These are phyloP conservation scores for Lycopodina hypogea DNA, from an alignment of 37 sponge, comb jelly and placozoan species.

Conservation along the genomic window DNA sequence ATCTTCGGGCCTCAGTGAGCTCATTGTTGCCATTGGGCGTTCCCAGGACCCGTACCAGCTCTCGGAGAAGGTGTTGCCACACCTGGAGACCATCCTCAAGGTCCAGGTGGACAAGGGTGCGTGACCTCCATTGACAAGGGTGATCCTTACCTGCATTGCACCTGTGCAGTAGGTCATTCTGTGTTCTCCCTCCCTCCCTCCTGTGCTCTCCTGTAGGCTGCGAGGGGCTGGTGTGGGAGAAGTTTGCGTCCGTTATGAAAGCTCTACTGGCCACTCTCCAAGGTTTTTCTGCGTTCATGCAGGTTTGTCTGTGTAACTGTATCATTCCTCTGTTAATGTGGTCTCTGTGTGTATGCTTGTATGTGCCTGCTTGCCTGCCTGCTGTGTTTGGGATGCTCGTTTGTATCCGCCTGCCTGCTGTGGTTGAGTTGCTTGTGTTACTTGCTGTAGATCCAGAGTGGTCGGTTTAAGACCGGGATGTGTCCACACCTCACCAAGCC, in stretches of 20 bases:
- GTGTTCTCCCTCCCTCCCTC: background rate
- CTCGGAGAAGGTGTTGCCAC: constrained; percentile 56
- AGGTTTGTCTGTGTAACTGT: constrained; percentile 19
- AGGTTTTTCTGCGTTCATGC: constrained; percentile 55
- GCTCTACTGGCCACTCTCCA: constrained; percentile 46
- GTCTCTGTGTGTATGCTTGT: too few relatives aligned
- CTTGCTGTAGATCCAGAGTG: constrained; percentile 45
- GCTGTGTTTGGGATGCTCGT: background rate
- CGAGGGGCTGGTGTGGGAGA: constrained; percentile 20
- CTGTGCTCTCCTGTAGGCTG: constrained; percentile 18
- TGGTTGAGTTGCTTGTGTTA: background rate
- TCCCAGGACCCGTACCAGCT: constrained; percentile 64
- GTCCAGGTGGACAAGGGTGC: constrained; percentile 19
- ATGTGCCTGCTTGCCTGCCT: too few relatives aligned
- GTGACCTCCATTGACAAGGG: constrained; percentile 8
- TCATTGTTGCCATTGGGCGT: constrained; percentile 60
- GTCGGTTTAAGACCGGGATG: constrained; percentile 85
- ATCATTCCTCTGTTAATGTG: background rate
- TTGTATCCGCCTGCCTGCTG: background rate
- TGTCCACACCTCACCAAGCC: constrained; percentile 73
- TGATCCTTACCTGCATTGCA: constrained; percentile 12
- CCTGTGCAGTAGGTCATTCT: background rate
- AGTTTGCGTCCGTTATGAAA: constrained; percentile 25
- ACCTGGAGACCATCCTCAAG: constrained; percentile 53
- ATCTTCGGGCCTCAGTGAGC: constrained; percentile 61